Percentiles rank a stretch among this genome's conserved stretches.
Evolutionary conservation across 2,888 invertebrate genomes (phyloP).

Genomic region (Euclidia mi): DNA sequence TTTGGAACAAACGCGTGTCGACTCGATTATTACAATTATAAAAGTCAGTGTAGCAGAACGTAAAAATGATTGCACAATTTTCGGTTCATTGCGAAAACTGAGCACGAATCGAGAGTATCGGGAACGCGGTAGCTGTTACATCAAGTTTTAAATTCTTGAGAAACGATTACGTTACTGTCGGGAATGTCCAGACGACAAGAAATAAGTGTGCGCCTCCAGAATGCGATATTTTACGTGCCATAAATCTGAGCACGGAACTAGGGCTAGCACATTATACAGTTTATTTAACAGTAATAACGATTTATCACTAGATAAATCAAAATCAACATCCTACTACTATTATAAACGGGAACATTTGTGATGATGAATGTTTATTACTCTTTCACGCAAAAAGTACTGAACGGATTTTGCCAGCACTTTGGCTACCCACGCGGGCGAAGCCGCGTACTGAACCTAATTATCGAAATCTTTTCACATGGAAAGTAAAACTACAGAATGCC

Average conservation of each 20-base stretch:
- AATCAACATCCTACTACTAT: too few species aligned
- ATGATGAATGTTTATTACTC: too few species aligned
- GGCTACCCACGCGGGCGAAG: too few species aligned
- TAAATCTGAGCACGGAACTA: slow-evolving; percentile 20
- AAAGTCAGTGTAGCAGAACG: not conserved
- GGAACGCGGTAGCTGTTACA: slow-evolving; percentile 14
- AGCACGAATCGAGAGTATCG: slow-evolving; percentile 4
- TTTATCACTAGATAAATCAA: too few species aligned
- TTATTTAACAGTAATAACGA: too few species aligned
- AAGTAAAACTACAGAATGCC: too few species aligned
- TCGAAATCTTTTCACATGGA: too few species aligned
- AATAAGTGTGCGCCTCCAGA: slow-evolving; percentile 16
- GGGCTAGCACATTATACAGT: not conserved
- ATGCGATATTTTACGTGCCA: slow-evolving; percentile 18
- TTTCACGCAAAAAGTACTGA: too few species aligned
- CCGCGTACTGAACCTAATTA: too few species aligned
- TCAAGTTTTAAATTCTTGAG: slow-evolving; percentile 14
- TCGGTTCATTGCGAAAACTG: not conserved
- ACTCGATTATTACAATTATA: not conserved
- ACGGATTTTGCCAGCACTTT: too few species aligned
- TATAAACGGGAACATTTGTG: too few species aligned
- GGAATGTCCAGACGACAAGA: slow-evolving; percentile 20
- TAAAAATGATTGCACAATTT: slow-evolving; percentile 2
- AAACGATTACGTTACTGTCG: slow-evolving; percentile 13
- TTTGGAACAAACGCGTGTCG: not conserved